Conservation (phyloP, 2,113 vertebrate species). For the Ceyx melanurus region DNA sequence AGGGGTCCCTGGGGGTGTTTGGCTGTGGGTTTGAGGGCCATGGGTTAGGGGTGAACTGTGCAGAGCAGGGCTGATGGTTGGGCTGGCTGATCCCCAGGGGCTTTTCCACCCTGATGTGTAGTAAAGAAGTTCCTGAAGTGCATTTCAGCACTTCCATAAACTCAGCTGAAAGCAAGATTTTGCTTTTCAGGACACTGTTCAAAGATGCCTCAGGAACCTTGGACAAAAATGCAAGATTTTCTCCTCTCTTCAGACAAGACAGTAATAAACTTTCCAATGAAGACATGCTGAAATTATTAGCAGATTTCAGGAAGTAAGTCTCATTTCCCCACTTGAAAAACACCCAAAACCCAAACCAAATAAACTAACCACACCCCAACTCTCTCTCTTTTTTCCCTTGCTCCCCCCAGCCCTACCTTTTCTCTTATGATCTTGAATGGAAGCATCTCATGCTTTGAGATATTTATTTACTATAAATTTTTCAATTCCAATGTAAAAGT, state of each 20-base stretch:
- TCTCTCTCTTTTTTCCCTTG: no score
- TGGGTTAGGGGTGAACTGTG: no score
- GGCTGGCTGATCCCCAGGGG: no score
- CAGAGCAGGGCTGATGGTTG: no score
- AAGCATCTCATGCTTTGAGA: not conserved
- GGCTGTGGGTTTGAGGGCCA: no score
- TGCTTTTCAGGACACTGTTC: slow-evolving; percentile 85
- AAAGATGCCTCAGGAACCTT: slow-evolving; percentile 91
- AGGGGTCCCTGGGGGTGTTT: no score
- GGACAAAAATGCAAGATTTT: slow-evolving; percentile 94
- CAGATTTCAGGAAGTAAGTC: slow-evolving; percentile 96
- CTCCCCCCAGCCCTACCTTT: not conserved
- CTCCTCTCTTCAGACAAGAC: slow-evolving; percentile 93
- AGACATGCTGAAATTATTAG: slow-evolving; percentile 93
- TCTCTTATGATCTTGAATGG: not conserved
- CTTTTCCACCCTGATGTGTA: not conserved
- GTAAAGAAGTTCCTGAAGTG: not conserved
- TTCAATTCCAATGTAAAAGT: not conserved
- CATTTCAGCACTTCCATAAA: not conserved
- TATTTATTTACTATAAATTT: not conserved
- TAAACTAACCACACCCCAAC: not conserved
- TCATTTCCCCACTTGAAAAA: not conserved
- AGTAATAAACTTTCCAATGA: slow-evolving; percentile 97
- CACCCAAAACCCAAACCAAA: not conserved
- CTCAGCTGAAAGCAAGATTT: slow-evolving; percentile 17